Evolutionary conservation across 2,113 vertebrate genomes (phyloP), one percentile per base, ranked within the genome.

Genomic region (Macaca nemestrina): DNA sequence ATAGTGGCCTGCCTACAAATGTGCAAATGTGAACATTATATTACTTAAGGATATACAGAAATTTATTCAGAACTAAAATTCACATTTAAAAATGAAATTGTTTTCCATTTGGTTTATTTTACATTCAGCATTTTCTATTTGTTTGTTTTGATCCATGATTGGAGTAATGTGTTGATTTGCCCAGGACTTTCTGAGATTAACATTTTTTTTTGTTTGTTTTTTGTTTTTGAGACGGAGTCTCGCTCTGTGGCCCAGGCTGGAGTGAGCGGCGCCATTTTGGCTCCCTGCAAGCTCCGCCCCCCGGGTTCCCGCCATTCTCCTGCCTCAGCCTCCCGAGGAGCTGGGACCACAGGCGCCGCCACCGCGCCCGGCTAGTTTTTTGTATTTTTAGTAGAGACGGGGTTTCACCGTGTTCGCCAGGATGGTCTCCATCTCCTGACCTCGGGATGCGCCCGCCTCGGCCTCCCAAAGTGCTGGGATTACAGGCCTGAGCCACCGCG

Each of bases 141-240:
- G 20, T 70, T 83, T 93, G 16, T n/a, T 80, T 90, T 87, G 30
- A 59, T 75, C 67, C 87, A 76, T 79, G 57, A 83, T 40, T 89
- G 78, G 13, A 92, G 48, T 83, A 52, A 68, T 43, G 23, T 40
- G 23, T 92, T 68, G 38, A 64, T 97, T 97, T 95, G 25, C n/a
- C 80, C 11, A 5, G 70, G 73, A 84, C 70, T 80, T 84, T 78
- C 81, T 55, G 16, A 17, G 10, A 22, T 50, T 61, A 40, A 8
- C 38, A 72, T 88, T 93, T 96, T 92, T 43, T 1, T 6, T 43
- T 43, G 43, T 43, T 43, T 43, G 43, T 43, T 43, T 43, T 6
- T 43, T 43, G 5, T 43, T 43, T 40, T 43, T 43, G 43, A 43
- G 43, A 6, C 1, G 6, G 1, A 43, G 43, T 43, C 43, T 43